Evolutionary conservation across 2,888 invertebrate species (phyloP), one percentile per base, ranked within the genome.

Genomic region (Liopterus haemorrhoidalis): DNA sequence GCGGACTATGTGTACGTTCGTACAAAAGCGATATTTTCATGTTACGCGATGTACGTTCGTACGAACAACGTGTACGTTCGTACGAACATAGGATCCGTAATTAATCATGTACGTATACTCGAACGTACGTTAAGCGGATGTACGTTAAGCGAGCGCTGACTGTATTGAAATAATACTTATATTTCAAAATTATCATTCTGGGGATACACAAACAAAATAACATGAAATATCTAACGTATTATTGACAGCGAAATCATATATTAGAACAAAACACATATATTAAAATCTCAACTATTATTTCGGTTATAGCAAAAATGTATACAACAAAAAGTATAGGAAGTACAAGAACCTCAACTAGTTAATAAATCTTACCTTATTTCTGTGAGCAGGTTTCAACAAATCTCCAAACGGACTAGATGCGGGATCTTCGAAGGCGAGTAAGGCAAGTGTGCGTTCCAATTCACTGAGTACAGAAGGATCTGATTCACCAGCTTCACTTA

Each of bases 361-460:
- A 15, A 41, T 3, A 32, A 12, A 19, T 8, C 21, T 49, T 57
- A 86, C 89, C 75, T 92, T 92, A 70, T 96, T 95, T 59, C 96
- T 76, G 62, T 97, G 95, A 8, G 94, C 87, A 9, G 91, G 86
- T 57, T 94, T 84, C 48, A 99, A 71, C 25, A 99, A 74, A 66
- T 97, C 94, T 12, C 92, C 88, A 70, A 96, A 99, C 0, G 97
- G 97, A 53, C 94, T 93, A 43, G 81, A 82, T 56, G 89, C 83
- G 0, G 97, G 96, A 61, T 96, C 92, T 49, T 97, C 96, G 68
- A 99, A 99, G 4, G 97, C 97, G 12, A 99, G 68, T 41, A 99
- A 70, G 0, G 97, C 95, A 41, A 99, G 72, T 0, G 97, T 96
- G 49, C 95, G 75, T 68, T 97, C 97, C 44, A 96, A 69, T 68